phyloP scores from a whole-genome alignment of 2,113 vertebrate genomes.

The Pangasianodon gigas region DNA sequence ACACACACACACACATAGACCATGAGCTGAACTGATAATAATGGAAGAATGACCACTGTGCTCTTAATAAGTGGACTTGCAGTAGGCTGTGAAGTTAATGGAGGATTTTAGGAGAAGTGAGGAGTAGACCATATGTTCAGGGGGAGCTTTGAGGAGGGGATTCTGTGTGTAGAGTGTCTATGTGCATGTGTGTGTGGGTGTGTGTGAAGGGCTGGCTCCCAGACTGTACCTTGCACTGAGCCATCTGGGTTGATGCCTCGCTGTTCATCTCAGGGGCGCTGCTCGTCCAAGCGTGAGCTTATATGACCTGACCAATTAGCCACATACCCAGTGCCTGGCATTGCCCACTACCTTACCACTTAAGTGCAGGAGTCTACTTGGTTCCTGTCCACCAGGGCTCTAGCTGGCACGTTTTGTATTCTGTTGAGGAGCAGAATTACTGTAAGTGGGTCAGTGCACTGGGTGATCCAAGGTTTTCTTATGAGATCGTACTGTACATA shows the following conservation, averaged over 20 bases:
- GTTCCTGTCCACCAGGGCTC: conserved; percentile 21
- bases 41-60: conserved; percentile 52
- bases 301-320: conserved; percentile 83
- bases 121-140: conserved; percentile 70
- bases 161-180: conserved; percentile 45
- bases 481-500: background rate
- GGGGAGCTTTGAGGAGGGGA: conserved; percentile 54
- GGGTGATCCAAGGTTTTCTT: background rate
- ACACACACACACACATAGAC: conserved; percentile 19
- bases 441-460: conserved; percentile 45
- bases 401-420: conserved; percentile 16
- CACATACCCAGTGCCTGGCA: conserved; percentile 70
- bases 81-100: conserved; percentile 31
- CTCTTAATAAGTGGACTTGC: conserved; percentile 49
- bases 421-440: conserved; percentile 7
- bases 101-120: conserved; percentile 32
- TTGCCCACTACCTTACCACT: conserved; percentile 45
- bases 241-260: conserved; percentile 73
- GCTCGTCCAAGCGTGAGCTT: conserved; percentile 71
- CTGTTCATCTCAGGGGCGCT: conserved; percentile 64
- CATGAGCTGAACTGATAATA: conserved; percentile 7
- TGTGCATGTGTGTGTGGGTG: conserved; percentile 50
- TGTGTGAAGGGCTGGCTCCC: conserved; percentile 58
- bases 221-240: conserved; percentile 60
- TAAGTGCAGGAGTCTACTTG: conserved; percentile 9